Base-by-base conservation (phyloP, 1,140 invertebrate genomes). In the Holcopasites calliopsidis region DNA sequence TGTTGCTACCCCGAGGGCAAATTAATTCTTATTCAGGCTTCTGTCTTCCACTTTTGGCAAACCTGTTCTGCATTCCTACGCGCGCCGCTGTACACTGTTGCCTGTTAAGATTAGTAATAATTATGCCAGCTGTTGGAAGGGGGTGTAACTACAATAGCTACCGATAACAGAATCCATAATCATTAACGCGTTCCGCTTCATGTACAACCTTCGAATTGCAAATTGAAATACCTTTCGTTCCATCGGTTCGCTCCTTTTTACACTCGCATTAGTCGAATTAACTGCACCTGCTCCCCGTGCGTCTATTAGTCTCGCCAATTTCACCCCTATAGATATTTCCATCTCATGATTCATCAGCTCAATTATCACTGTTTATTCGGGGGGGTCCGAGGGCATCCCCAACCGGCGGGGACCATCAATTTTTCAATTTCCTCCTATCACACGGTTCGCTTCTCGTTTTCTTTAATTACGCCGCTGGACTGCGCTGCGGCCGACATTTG, bases 281-380 rank as follows among this genome's bases (percentile, higher is more conserved):
- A 40, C 7, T 13, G 16, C 35, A 54, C 26, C 42, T 64, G 60
- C 21, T 28, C 40, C 26, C 10, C n/a, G n/a, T 26, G 7, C 16
- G 10, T n/a, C 18, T 52, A 68, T 38, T 54, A 68, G 33, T 68
- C 40, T 28, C 49, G 18, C 35, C 23, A 40, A 68, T 54, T 54
- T 38, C 23, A 42, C 11, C 16, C 35, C 35, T n/a, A 5, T 40
- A 3, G 23, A 40, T 38, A 68, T 35, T 40, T 16, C 49, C 64
- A 38, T 68, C 54, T 54, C 33, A 40, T 54, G 31, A 68, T 68
- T 54, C 64, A 52, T 40, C 38, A 40, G 33, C 10, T 40, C 16
- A 31, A 64, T 54, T 54, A 54, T 54, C 23, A 23, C 8, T 55
- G 49, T 68, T 47, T 55, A n/a, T 35, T 44, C 8, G 21, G 35